Conservation (phyloP, 2,113 vertebrate genomes). For the Phylloscopus trochiloides region DNA sequence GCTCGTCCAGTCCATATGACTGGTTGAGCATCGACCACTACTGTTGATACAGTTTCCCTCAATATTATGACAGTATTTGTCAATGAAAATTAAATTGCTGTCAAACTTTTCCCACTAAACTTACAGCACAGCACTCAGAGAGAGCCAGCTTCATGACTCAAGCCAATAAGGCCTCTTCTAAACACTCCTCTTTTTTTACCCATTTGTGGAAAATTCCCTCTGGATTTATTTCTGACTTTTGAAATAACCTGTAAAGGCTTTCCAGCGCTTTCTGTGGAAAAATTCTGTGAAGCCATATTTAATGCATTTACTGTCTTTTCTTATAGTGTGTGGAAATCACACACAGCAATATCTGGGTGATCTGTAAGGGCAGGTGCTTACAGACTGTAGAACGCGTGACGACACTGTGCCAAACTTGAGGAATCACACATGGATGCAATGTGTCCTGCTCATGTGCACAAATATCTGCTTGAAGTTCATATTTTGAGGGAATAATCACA, state of each 20-base stretch:
- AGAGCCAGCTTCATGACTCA: slow-evolving; percentile 72
- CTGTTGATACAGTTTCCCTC: slow-evolving; percentile 81
- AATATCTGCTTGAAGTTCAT: not conserved
- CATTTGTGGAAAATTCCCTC: slow-evolving; percentile 15
- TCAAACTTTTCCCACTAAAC: slow-evolving; percentile 81
- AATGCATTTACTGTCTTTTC: not conserved
- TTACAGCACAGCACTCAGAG: slow-evolving; percentile 71
- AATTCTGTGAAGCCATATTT: not conserved
- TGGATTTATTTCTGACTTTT: slow-evolving; percentile 11
- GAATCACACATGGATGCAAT: not conserved
- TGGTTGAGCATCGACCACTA: slow-evolving; percentile 84
- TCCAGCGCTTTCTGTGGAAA: not conserved
- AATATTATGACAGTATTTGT: slow-evolving; percentile 85
- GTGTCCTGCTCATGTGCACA: not conserved
- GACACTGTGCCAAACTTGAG: not conserved
- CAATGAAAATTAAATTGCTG: slow-evolving; percentile 86
- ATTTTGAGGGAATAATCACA: not conserved
- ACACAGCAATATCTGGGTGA: not conserved
- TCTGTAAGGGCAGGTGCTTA: not conserved
- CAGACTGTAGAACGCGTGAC: not conserved
- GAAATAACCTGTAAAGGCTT: not conserved
- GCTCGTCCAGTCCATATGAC: slow-evolving; percentile 84
- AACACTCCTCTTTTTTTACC: slow-evolving; percentile 50
- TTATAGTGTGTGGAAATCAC: not conserved
- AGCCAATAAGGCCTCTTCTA: slow-evolving; percentile 74